These are phyloP conservation scores for Pipa parva DNA, from an alignment of 2,113 vertebrate genomes.

Conservation along the genomic window DNA sequence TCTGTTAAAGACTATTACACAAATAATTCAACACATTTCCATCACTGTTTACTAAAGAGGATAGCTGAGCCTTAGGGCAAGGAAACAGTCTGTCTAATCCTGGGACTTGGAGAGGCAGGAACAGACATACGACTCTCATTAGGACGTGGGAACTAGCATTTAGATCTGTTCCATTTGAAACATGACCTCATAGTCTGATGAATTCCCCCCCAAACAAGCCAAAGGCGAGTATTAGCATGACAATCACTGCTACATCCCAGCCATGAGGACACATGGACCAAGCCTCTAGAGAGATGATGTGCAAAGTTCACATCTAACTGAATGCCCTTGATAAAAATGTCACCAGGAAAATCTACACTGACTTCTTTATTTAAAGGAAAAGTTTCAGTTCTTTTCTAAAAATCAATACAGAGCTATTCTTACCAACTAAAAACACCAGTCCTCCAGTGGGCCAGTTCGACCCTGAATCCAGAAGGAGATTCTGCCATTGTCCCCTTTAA, in stretches of 20 bases:
- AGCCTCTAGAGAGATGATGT: conserved; percentile 8
- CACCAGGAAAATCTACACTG: neutral
- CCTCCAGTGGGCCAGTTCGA: too few relatives aligned
- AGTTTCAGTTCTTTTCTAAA: too few relatives aligned
- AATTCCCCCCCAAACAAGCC: conserved; percentile 4
- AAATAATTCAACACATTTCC: neutral
- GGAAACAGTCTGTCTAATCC: conserved; percentile 9
- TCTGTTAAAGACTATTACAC: neutral
- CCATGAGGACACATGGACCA: conserved; percentile 1
- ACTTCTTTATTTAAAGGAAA: neutral
- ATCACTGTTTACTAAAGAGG: neutral
- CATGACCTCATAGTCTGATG: conserved; percentile 12
- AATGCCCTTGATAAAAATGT: neutral
- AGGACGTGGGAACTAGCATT: conserved; percentile 26
- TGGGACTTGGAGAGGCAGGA: neutral
- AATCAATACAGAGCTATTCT: too few relatives aligned
- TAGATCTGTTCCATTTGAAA: conserved; percentile 27
- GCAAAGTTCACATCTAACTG: neutral
- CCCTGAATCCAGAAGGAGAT: too few relatives aligned
- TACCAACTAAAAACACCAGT: too few relatives aligned
- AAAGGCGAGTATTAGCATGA: conserved; percentile 19
- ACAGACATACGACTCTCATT: conserved; percentile 19
- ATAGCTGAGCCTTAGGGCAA: neutral
- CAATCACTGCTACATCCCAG: conserved; percentile 3
- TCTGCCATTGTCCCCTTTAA: too few relatives aligned